Percentiles rank a stretch among this genome's conserved stretches.
Evolutionary conservation across 2,888 invertebrate genomes (phyloP).

Genomic region (Mycalesis mineus): DNA sequence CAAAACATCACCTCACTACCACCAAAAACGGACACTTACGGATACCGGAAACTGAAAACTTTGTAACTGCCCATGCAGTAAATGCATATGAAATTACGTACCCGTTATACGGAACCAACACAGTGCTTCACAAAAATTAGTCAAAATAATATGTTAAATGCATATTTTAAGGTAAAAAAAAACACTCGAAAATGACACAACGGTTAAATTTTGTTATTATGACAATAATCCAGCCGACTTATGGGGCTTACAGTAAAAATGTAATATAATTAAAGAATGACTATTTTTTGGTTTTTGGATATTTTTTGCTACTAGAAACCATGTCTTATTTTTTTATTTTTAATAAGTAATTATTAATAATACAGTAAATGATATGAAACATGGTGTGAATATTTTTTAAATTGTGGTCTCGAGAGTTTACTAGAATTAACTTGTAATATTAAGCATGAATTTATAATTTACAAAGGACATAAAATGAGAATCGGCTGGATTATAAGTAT

Average conservation of each 20-base stretch:
- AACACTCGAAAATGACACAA: constrained; percentile 19
- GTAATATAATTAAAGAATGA: not conserved
- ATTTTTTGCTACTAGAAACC: no score
- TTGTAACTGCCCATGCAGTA: constrained; percentile 1
- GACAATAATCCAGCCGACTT: constrained; percentile 24
- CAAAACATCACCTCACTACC: not conserved
- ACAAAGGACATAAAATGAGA: constrained; percentile 10
- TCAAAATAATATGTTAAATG: constrained; percentile 24
- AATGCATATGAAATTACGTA: not conserved
- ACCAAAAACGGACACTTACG: not conserved
- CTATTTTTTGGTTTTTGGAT: not conserved
- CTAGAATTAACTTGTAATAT: no score
- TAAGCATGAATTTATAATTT: no score
- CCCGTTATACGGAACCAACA: not conserved
- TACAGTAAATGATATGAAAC: no score
- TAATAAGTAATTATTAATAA: no score
- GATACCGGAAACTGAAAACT: not conserved
- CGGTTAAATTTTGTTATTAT: constrained; percentile 26
- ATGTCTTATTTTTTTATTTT: no score
- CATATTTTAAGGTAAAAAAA: constrained; percentile 12
- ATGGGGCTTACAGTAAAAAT: not conserved
- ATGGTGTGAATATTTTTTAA: no score
- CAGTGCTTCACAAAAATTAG: constrained; percentile 17
- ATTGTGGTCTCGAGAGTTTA: no score
- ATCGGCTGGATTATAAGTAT: constrained; percentile 53